Evolutionary conservation across 1,140 invertebrate species (phyloP).

Genomic region (Drosophila orosa): DNA sequence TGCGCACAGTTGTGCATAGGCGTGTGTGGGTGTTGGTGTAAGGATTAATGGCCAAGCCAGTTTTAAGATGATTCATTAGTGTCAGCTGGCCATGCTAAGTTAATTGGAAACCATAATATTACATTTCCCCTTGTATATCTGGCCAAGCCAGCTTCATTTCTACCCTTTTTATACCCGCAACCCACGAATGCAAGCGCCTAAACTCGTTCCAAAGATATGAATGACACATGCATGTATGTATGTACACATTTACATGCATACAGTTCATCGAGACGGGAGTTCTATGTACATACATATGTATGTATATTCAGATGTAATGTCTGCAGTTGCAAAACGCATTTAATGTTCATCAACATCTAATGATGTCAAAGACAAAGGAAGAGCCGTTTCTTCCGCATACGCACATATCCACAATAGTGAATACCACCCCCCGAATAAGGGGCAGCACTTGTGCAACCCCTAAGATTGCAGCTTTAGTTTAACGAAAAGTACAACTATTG

Average conservation of each 20-base stretch:
- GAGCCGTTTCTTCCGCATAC: conserved; percentile 13
- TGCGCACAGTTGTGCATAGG: conserved; percentile 28
- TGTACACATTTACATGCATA: conserved; percentile 14
- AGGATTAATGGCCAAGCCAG: conserved; percentile 42
- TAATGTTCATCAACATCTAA: conserved; percentile 20
- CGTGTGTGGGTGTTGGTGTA: conserved; percentile 36
- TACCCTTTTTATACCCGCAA: conserved; percentile 18
- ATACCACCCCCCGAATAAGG: conserved; percentile 19
- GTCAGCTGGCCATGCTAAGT: not conserved
- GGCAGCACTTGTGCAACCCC: conserved; percentile 32
- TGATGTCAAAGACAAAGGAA: conserved; percentile 31
- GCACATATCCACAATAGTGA: conserved; percentile 18
- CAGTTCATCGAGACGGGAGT: conserved; percentile 9
- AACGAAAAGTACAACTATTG: conserved; percentile 18
- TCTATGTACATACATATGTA: conserved; percentile 6
- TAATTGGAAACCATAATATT: conserved; percentile 12
- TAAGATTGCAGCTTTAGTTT: conserved; percentile 25
- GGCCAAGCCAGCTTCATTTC: conserved; percentile 15
- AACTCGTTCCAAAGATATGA: conserved; percentile 32
- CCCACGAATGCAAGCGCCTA: conserved; percentile 29
- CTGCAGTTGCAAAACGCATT: conserved; percentile 10
- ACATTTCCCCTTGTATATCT: conserved; percentile 11
- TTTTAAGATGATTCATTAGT: conserved; percentile 38
- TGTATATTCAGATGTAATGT: not conserved
- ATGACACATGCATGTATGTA: conserved; percentile 32